Evolutionary conservation across 2,797 vertebrate species (phyloP), one percentile per base, ranked within the genome.

Genomic region (Centroberyx gerrardi): DNA sequence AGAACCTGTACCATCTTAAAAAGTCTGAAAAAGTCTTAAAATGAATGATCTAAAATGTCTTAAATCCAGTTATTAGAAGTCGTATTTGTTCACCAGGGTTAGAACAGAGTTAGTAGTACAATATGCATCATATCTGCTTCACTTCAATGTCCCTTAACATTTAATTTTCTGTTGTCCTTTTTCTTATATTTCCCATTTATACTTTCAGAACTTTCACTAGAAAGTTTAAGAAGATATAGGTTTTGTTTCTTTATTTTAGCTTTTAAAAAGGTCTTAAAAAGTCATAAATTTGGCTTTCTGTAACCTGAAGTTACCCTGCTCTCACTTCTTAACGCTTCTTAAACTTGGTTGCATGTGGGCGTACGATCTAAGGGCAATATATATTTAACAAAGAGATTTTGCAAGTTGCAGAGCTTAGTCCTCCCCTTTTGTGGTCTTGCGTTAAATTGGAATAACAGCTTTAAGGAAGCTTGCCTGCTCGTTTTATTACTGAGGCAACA

Each of bases 401-500:
- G 46, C 8, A 18, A 51, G 61, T 62, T 49, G 44, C 55, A 4
- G 52, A 72, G 46, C 42, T 15, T 15, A 42, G 72, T 62, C 74
- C 56, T 52, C 63, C 65, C 62, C 62, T 49, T 40, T 56, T 78
- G 83, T 70, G 85, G 85, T 33, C 56, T 52, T 10, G 55, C 48
- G 53, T 73, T 72, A 46, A 61, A 72, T 46, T 65, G 18, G 38
- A 87, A 69, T 58, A 67, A 67, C 52, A 49, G 53, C 38, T 76
- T 66, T 62, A 17, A 76, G 65, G 72, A 87, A 61, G 78, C 71
- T 44, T 66, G 51, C 62, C 55, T 10, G 59, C 66, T 58, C 27
- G 3, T 36, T 77, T 84, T 64, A 76, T 68, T 61, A 81, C 81
- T 66, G 72, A 79, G 74, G 78, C 83, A 76, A 80, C 48, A 67